Evolutionary conservation across 2,888 invertebrate genomes (phyloP).

Genomic region (Drosophila rubida): DNA sequence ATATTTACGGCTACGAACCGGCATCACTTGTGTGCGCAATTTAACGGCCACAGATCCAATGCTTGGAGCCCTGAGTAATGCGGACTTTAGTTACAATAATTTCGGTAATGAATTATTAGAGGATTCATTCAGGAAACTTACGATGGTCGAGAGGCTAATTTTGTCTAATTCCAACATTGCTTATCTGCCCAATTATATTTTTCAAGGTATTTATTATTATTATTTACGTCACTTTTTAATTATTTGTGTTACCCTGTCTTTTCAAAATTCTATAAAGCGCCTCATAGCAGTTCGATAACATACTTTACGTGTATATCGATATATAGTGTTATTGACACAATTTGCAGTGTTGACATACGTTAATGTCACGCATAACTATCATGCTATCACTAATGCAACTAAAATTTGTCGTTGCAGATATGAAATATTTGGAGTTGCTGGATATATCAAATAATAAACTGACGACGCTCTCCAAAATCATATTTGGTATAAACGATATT

Average conservation of each 20-base stretch:
- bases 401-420: slow-evolving; percentile 15
- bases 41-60: slow-evolving; percentile 60
- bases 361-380: neutral
- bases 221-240: neutral
- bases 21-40: slow-evolving; percentile 60
- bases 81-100: slow-evolving; percentile 76
- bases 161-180: slow-evolving; percentile 69
- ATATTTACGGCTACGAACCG: slow-evolving; percentile 61
- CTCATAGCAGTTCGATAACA: slow-evolving; percentile 10
- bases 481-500: slow-evolving; percentile 65
- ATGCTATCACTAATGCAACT: neutral
- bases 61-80: slow-evolving; percentile 59
- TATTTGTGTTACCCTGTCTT: neutral
- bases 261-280: neutral
- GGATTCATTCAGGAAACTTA: slow-evolving; percentile 63
- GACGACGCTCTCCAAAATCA: slow-evolving; percentile 47
- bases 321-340: neutral
- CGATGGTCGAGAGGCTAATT: slow-evolving; percentile 69
- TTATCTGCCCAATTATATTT: slow-evolving; percentile 66
- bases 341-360: slow-evolving; percentile 1
- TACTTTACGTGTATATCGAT: neutral
- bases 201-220: slow-evolving; percentile 45
- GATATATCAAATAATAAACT: slow-evolving; percentile 78
- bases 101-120: slow-evolving; percentile 48
- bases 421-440: slow-evolving; percentile 61